Evolutionary conservation across 2,113 vertebrate genomes (phyloP).

Genomic region (Nyctibius bracteatus): DNA sequence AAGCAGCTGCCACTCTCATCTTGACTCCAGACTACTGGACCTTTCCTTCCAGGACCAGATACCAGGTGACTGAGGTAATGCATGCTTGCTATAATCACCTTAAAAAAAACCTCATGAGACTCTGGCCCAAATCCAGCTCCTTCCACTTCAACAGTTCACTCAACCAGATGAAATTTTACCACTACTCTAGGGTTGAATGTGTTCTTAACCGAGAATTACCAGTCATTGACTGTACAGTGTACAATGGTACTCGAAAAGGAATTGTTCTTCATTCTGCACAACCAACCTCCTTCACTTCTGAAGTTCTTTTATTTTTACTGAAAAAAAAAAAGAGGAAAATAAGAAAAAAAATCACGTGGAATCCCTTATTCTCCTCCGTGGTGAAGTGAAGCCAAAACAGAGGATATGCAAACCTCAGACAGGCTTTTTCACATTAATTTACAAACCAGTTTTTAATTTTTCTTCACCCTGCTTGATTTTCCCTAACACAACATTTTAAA

Average conservation of each 20-base stretch:
- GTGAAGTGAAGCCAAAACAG: background rate
- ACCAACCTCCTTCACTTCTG: background rate
- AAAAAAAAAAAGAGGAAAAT: background rate
- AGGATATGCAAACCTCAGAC: background rate
- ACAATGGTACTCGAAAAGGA: background rate
- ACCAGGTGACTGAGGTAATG: background rate
- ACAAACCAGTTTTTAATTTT: background rate
- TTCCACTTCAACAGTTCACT: background rate
- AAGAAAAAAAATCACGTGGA: background rate
- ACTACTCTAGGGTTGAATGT: background rate
- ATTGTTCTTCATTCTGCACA: background rate
- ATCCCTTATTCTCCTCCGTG: background rate
- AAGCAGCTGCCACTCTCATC: background rate
- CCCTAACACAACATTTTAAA: background rate
- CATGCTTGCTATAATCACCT: background rate
- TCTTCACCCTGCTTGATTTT: background rate
- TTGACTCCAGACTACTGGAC: background rate
- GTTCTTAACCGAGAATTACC: background rate
- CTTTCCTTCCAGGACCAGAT: background rate
- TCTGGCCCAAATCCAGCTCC: background rate
- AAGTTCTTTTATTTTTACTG: background rate
- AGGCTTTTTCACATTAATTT: background rate
- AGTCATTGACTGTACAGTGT: background rate
- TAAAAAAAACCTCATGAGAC: background rate
- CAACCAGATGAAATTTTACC: background rate